Conservation (phyloP, 2,888 invertebrate species). For the Drepana falcataria region DNA sequence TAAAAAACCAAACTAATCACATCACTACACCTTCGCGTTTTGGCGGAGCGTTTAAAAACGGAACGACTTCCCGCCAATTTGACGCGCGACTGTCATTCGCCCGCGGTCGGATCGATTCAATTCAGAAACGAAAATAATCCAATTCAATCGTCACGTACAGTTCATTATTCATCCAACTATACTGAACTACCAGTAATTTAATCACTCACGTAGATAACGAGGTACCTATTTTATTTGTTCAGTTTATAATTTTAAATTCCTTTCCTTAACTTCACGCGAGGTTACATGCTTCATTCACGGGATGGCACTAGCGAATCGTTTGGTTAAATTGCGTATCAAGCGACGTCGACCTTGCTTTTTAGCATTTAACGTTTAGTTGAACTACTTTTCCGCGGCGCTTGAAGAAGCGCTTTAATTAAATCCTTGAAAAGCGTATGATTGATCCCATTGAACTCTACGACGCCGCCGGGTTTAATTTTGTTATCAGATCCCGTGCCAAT, state of each 20-base stretch:
- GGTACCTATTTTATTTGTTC: slow-evolving; percentile 16
- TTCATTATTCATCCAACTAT: slow-evolving; percentile 4
- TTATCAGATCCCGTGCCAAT: background rate
- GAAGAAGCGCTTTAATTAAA: slow-evolving; percentile 3
- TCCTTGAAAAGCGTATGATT: slow-evolving; percentile 4
- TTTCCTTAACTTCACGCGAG: slow-evolving; percentile 17
- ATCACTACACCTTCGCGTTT: slow-evolving; percentile 57
- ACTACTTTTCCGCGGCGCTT: slow-evolving; percentile 3
- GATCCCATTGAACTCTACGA: slow-evolving; percentile 9
- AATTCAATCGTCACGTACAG: slow-evolving; percentile 13
- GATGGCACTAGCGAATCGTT: slow-evolving; percentile 9
- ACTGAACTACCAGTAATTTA: slow-evolving; percentile 7
- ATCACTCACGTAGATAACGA: slow-evolving; percentile 6
- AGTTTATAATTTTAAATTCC: slow-evolving; percentile 8
- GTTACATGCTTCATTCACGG: slow-evolving; percentile 18
- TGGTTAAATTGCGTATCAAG: slow-evolving; percentile 8
- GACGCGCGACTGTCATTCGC: slow-evolving; percentile 46
- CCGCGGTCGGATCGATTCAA: slow-evolving; percentile 16
- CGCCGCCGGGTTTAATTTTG: background rate
- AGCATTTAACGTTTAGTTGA: slow-evolving; percentile 6
- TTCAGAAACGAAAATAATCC: slow-evolving; percentile 5
- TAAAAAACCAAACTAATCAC: slow-evolving; percentile 41
- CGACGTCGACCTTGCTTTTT: slow-evolving; percentile 17
- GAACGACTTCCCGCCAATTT: slow-evolving; percentile 58
- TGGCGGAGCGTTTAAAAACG: slow-evolving; percentile 20